A percentile compares a stretch with the other conserved stretches of the same genome.
These are phyloP conservation scores for Procambarus virginalis DNA, from an alignment of 1,140 invertebrate genomes.

Conservation along the genomic window DNA sequence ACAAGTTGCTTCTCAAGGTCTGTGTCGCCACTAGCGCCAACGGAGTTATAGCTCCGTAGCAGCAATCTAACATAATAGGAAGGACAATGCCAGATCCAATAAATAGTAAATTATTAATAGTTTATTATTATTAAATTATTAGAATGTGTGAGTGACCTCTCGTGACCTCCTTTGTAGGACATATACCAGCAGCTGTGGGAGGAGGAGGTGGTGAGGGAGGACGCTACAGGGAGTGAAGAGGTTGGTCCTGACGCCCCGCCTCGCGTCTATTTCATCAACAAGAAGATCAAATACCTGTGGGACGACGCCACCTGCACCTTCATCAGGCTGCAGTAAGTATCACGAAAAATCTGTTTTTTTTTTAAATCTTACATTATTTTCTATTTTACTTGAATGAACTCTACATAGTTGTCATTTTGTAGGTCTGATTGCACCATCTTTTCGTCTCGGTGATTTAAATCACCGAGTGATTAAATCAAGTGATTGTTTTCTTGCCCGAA, in stretches of 20 bases:
- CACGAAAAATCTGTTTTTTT: background rate
- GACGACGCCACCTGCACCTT: conserved; percentile 71
- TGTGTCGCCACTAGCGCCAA: background rate
- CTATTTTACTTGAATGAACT: too few relatives aligned
- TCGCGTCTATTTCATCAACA: conserved; percentile 72
- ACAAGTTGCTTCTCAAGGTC: conserved; percentile 48
- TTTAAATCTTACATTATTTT: background rate
- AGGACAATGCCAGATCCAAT: too few relatives aligned
- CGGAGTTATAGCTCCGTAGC: too few relatives aligned
- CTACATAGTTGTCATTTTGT: too few relatives aligned
- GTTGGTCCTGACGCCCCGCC: background rate
- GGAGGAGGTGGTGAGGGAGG: conserved; percentile 64
- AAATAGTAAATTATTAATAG: too few relatives aligned
- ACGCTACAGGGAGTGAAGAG: background rate
- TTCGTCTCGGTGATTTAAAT: too few relatives aligned
- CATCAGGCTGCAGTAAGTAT: conserved; percentile 71
- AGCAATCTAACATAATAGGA: too few relatives aligned
- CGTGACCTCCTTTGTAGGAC: conserved; percentile 51
- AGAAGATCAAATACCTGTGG: conserved; percentile 74
- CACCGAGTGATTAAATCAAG: too few relatives aligned
- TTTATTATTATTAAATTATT: too few relatives aligned
- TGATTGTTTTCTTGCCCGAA: too few relatives aligned
- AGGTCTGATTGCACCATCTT: too few relatives aligned
- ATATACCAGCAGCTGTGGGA: conserved; percentile 70
- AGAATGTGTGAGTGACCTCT: too few relatives aligned